A percentile compares a stretch with the other conserved stretches of the same genome.
These are phyloP conservation scores for Oligia strigilis DNA, from an alignment of 2,888 invertebrate species.

Conservation along the genomic window DNA sequence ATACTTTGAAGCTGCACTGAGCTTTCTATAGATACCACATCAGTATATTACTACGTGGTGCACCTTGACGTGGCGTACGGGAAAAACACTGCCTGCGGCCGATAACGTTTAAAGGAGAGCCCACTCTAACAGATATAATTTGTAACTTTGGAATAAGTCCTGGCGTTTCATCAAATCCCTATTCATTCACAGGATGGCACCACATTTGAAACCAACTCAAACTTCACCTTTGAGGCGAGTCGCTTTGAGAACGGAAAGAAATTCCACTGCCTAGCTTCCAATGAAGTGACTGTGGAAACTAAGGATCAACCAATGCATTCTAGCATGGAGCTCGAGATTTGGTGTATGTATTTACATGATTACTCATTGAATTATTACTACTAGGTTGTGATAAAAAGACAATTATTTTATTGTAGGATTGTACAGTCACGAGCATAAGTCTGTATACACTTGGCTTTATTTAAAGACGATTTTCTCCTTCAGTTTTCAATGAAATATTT, in stretches of 20 bases:
- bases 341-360: conserved; percentile 93
- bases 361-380: background rate
- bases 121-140: background rate
- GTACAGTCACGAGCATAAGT: too few relatives aligned
- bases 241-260: conserved; percentile 95
- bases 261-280: conserved; percentile 95
- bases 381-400: background rate
- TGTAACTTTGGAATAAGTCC: background rate
- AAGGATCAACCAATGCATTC: conserved; percentile 94
- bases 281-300: conserved; percentile 94
- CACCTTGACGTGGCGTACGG: background rate
- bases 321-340: conserved; percentile 94
- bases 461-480: too few relatives aligned
- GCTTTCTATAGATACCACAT: background rate
- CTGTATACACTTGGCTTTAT: too few relatives aligned
- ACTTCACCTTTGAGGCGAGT: conserved; percentile 94
- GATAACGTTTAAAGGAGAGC: background rate
- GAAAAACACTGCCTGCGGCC: background rate
- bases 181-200: conserved; percentile 92
- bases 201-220: conserved; percentile 95
- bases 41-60: background rate
- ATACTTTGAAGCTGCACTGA: background rate
- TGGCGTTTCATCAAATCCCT: conserved; percentile 1
- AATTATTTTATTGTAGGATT: background rate
- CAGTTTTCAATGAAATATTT: too few relatives aligned